Evolutionary conservation across 1,140 invertebrate species (phyloP), one percentile per base, ranked within the genome.

Genomic region (Chrysomallon squamiferum): DNA sequence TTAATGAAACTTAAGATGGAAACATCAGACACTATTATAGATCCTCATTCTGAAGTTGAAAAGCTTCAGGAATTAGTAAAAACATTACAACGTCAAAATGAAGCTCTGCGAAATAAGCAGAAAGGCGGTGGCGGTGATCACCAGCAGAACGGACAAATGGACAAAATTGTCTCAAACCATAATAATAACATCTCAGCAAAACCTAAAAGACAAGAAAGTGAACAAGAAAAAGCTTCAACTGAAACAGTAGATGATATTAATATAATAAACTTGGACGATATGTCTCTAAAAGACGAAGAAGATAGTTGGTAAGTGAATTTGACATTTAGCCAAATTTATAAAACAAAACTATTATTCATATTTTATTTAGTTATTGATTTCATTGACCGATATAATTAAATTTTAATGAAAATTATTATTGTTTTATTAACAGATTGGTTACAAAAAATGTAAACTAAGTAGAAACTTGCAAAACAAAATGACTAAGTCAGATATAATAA

Each of bases 11-110:
- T 27, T 41, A 71, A 29, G 38, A 79, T 77, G 75, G 75, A 76
- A 56, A 62, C 49, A 25, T 52, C 66, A 38, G 70, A 75, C 52
- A 52, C 64, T 45, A 47, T 72, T 9, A 76, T 82, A 49, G 84
- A 85, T 66, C 81, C 84, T 30, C 66, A 85, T 61, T 73, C 77
- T 67, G 85, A 86, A 77, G 84, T 86, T 22, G 77, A 74, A 52
- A 86, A 86, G 71, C 75, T 86, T 49, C 84, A 86, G 68, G 81
- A 84, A 56, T 71, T 86, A 58, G 85, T 86, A 22, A 83, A 83
- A 62, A 81, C 85, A 70, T 69, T 86, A 50, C 84, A 86, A 65
- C 71, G 79, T 27, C 84, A 86, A 65, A 86, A 86, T 75, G 83
- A 84, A 70, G 74, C 84, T 29, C 60, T 86, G 30, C 68, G 83